Evolutionary conservation across 35 echinoderm and acorn worm species (phyloP).

Genomic region (Patiria miniata): DNA sequence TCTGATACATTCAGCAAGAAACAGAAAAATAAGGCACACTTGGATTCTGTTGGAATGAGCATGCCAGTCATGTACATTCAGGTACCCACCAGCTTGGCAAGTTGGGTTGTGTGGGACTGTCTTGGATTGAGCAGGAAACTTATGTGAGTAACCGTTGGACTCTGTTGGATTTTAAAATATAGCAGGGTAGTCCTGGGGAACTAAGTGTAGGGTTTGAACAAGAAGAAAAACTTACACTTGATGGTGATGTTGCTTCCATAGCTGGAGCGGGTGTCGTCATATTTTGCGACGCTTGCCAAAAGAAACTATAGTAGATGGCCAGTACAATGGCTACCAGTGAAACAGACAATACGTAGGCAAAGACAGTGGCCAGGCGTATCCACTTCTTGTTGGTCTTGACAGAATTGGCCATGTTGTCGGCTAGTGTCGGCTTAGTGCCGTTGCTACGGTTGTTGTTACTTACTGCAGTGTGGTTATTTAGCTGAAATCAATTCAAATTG

Average conservation of each 20-base stretch:
- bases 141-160: no score
- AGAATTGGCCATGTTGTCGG: slow-evolving; percentile 65
- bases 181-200: no score
- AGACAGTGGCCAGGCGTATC: slow-evolving; percentile 93
- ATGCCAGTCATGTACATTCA: no score
- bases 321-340: slow-evolving; percentile 89
- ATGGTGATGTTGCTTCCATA: not conserved
- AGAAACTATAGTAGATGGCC: slow-evolving; percentile 96
- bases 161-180: no score
- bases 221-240: not conserved
- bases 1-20: no score
- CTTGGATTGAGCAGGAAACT: no score
- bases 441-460: slow-evolving; percentile 30
- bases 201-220: no score
- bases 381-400: slow-evolving; percentile 99
- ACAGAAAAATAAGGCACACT: no score
- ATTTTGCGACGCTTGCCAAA: slow-evolving; percentile 55
- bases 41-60: no score
- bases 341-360: slow-evolving; percentile 93
- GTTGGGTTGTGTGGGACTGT: no score
- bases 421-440: not conserved
- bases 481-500: not conserved
- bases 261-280: not conserved
- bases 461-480: not conserved
- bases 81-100: no score